A percentile compares a stretch with the other conserved stretches of the same genome.
phyloP scores from a whole-genome alignment of 1,140 invertebrate genomes.

The Aricia agestis region DNA sequence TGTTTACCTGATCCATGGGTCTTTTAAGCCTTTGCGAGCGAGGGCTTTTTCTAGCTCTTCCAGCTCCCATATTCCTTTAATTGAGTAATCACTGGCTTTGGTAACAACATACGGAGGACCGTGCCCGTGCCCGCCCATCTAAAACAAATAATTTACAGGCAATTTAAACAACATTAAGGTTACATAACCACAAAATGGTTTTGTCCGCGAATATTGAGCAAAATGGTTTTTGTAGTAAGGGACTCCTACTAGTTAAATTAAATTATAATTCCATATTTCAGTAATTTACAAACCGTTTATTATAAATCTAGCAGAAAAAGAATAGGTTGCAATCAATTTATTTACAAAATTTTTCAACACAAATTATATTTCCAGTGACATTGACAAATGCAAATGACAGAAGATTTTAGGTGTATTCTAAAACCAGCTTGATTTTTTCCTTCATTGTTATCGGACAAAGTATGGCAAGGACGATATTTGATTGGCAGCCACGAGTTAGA shows the following conservation, averaged over 20 bases:
- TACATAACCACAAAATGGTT: not conserved
- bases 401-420: no score
- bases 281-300: not conserved
- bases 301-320: not conserved
- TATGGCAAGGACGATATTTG: no score
- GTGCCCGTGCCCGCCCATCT: conserved; percentile 78
- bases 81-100: conserved; percentile 82
- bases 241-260: no score
- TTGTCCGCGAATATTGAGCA: not conserved
- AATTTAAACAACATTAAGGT: not conserved
- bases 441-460: no score
- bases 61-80: conserved; percentile 79
- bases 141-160: conserved; percentile 18
- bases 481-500: no score
- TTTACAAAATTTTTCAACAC: not conserved
- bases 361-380: not conserved
- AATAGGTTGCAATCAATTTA: not conserved
- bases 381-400: not conserved
- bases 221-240: no score
- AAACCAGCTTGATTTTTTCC: no score
- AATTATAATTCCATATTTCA: not conserved
- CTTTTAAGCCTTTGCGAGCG: conserved; percentile 82
- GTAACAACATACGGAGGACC: conserved; percentile 78
- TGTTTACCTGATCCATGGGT: conserved; percentile 86
- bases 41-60: conserved; percentile 79